Evolutionary conservation across 2,113 vertebrate genomes (phyloP).

Genomic region (Actinemys pallida): DNA sequence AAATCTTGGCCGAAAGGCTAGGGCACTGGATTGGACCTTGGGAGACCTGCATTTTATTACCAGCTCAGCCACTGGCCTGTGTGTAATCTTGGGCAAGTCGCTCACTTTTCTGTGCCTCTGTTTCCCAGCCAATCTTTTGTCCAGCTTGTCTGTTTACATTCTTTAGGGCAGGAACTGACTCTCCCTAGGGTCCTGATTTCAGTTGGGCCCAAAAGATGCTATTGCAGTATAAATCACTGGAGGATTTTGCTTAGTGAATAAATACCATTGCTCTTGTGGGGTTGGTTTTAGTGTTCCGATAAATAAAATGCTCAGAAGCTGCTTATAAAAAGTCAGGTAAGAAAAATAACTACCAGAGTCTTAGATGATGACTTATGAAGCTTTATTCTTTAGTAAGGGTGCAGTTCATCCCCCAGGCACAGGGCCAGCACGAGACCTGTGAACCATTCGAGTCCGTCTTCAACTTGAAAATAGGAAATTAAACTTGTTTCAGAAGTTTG

Average conservation of each 20-base stretch:
- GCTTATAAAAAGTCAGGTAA: not conserved
- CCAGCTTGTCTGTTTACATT: accelerated
- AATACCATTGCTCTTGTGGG: not conserved
- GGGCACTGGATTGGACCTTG: accelerated
- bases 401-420: not conserved
- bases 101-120: accelerated
- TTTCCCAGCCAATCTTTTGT: accelerated
- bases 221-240: not conserved
- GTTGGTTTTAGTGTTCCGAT: not conserved
- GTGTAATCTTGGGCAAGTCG: accelerated
- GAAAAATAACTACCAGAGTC: not conserved
- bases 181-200: not conserved
- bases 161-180: not conserved
- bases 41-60: not conserved
- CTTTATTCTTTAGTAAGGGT: not conserved
- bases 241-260: not conserved
- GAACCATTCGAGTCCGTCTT: not conserved
- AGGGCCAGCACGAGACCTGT: not conserved
- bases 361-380: not conserved
- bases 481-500: not conserved
- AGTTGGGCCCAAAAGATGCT: not conserved
- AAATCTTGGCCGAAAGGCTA: accelerated
- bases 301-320: not conserved
- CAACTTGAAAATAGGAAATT: not conserved
- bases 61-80: accelerated